Evolutionary conservation across 2,113 vertebrate species (phyloP).

Genomic region (Aix galericulata): DNA sequence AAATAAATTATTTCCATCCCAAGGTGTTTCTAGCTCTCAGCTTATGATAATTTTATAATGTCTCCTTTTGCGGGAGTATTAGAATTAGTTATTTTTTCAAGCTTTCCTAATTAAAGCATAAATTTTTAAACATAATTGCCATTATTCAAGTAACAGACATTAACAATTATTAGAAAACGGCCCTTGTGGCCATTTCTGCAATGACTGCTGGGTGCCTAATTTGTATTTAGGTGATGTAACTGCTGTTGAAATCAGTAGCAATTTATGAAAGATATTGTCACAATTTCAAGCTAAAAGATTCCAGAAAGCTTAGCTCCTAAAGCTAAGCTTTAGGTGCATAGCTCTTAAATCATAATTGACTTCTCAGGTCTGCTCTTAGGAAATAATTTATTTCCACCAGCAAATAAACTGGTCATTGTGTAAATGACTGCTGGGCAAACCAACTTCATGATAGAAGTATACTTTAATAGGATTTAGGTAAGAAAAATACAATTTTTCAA

Average conservation of each 20-base stretch:
- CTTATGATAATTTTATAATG: not conserved
- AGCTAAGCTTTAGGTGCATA: not conserved
- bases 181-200: not conserved
- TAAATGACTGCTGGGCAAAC: not conserved
- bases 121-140: not conserved
- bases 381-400: not conserved
- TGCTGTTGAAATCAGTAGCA: not conserved
- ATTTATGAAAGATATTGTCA: not conserved
- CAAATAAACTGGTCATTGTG: not conserved
- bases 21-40: not conserved
- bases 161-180: not conserved
- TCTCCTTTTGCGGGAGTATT: not conserved
- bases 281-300: not conserved
- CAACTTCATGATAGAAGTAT: not conserved
- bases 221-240: not conserved
- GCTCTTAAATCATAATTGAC: not conserved
- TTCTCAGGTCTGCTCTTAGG: not conserved
- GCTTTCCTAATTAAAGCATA: not conserved
- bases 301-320: not conserved
- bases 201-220: not conserved
- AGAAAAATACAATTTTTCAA: not conserved
- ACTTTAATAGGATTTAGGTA: not conserved
- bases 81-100: not conserved
- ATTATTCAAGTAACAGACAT: not conserved
- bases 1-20: not conserved